These are phyloP conservation scores for Atta cephalotes DNA, from an alignment of 1,140 invertebrate genomes.

Conservation along the genomic window DNA sequence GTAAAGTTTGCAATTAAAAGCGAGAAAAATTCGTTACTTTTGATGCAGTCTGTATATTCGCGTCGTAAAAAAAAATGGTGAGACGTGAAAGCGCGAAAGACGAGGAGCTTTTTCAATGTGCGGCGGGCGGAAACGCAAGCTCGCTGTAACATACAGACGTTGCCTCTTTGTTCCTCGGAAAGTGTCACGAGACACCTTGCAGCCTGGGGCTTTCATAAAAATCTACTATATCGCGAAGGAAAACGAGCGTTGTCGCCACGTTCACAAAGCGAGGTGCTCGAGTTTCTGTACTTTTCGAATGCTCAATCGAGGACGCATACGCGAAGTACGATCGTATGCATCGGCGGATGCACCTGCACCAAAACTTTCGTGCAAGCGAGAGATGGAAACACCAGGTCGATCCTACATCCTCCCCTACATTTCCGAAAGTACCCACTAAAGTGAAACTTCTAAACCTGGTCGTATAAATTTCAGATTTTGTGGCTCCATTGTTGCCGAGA, in stretches of 20 bases:
- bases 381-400: constrained; percentile 50
- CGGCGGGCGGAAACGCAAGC: constrained; percentile 50
- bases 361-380: constrained; percentile 37
- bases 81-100: constrained; percentile 50
- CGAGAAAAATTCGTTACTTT: not conserved
- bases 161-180: constrained; percentile 44
- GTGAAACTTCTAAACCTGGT: constrained; percentile 56
- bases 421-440: constrained; percentile 42
- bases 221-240: constrained; percentile 22
- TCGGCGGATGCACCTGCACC: constrained; percentile 25
- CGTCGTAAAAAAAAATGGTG: constrained; percentile 9
- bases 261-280: constrained; percentile 19
- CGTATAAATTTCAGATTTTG: constrained; percentile 64
- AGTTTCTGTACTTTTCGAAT: constrained; percentile 43
- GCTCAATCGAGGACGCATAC: constrained; percentile 40
- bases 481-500: constrained; percentile 50
- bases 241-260: constrained; percentile 38
- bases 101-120: constrained; percentile 51
- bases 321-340: constrained; percentile 43
- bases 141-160: constrained; percentile 45
- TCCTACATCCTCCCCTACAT: constrained; percentile 5
- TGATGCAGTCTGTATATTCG: not conserved
- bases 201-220: constrained; percentile 55
- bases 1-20: not conserved
- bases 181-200: constrained; percentile 49